phyloP scores from a whole-genome alignment of 2,113 vertebrate genomes.

The Nycticryphes semicollaris region DNA sequence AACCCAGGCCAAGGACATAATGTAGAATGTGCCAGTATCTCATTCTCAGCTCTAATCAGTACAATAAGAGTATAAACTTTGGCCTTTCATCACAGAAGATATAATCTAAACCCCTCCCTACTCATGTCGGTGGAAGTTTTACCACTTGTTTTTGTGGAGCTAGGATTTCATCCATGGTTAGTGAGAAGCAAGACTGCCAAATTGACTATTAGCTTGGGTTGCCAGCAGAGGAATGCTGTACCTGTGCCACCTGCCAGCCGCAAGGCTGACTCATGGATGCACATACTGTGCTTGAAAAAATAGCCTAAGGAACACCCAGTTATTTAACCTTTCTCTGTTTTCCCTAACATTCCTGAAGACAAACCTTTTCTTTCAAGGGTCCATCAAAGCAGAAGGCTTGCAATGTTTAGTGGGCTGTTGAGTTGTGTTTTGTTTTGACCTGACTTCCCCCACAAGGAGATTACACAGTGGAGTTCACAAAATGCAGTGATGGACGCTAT shows the following conservation, averaged over 20 bases:
- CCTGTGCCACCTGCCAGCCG: neutral
- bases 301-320: neutral
- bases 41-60: neutral
- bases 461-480: neutral
- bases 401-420: fast-evolving
- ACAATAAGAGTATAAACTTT: neutral
- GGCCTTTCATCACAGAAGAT: neutral
- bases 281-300: neutral
- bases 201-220: neutral
- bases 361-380: neutral
- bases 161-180: neutral
- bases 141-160: neutral
- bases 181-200: neutral
- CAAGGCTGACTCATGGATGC: neutral
- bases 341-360: neutral
- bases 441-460: neutral
- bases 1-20: neutral
- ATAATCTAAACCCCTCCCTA: neutral
- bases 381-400: neutral
- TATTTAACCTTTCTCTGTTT: neutral
- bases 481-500: neutral
- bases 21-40: neutral
- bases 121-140: neutral
- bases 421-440: neutral
- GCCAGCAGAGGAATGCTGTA: neutral